Evolutionary conservation across 2,888 invertebrate genomes (phyloP).

Genomic region (Hyalella azteca): DNA sequence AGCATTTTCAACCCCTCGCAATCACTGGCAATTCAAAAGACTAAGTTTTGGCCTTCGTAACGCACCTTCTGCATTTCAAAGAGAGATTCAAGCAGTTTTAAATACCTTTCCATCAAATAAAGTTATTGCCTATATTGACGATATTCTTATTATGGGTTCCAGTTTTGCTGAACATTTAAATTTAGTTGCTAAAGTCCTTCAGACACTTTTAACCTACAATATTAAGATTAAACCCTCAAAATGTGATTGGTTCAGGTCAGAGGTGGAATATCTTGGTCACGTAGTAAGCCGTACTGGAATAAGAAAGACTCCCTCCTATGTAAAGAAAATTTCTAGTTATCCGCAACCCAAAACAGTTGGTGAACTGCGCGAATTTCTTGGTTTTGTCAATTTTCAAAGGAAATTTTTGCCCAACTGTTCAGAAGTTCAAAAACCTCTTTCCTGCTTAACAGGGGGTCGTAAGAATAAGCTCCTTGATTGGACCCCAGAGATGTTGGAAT

Average conservation of each 20-base stretch:
- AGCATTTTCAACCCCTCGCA: background rate
- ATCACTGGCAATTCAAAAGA: background rate
- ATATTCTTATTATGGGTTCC: background rate
- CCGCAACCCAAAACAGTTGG: background rate
- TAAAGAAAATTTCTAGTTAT: background rate
- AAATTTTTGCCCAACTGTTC: background rate
- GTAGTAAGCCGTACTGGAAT: background rate
- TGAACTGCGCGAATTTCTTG: background rate
- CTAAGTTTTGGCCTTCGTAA: background rate
- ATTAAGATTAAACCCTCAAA: background rate
- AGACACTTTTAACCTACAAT: background rate
- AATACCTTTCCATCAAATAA: background rate
- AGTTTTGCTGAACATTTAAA: background rate
- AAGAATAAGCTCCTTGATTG: background rate
- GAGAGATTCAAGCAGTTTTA: background rate
- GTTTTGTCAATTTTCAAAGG: background rate
- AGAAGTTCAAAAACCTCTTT: background rate
- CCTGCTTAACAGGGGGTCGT: background rate
- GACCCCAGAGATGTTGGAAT: background rate
- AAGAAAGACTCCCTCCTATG: background rate
- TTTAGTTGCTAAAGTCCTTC: background rate
- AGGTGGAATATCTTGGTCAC: background rate
- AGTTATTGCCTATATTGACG: background rate
- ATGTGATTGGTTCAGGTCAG: background rate
- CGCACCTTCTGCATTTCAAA: background rate